Percentiles rank a stretch among this genome's conserved stretches.
These are phyloP conservation scores for Drosophila mayri DNA, from an alignment of 1,140 invertebrate species.

Conservation along the genomic window DNA sequence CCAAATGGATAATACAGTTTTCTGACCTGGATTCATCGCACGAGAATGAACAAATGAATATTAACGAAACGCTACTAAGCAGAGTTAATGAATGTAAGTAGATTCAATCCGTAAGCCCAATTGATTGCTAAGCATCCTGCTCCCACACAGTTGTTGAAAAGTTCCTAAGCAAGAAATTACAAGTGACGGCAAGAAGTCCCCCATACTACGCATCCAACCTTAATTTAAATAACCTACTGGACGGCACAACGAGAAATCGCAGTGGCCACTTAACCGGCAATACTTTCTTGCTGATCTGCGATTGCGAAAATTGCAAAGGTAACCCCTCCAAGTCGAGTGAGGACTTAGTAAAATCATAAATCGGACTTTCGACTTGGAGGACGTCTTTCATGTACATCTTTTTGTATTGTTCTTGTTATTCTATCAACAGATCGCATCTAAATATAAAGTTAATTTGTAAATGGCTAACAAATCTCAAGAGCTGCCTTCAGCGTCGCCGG, in stretches of 20 bases:
- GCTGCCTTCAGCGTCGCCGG: slow-evolving; percentile 37
- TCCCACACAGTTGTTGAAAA: slow-evolving; percentile 1
- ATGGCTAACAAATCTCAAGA: slow-evolving; percentile 56
- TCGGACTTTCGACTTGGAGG: background rate
- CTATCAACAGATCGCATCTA: slow-evolving; percentile 56
- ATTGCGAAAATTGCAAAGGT: slow-evolving; percentile 8
- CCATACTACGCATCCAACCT: slow-evolving; percentile 1
- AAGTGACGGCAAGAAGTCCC: too few relatives aligned
- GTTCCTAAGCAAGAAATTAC: background rate
- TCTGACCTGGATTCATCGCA: background rate
- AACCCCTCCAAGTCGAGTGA: background rate
- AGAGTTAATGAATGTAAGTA: slow-evolving; percentile 21
- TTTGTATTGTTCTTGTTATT: slow-evolving; percentile 33
- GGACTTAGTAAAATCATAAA: background rate
- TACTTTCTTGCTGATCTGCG: slow-evolving; percentile 5
- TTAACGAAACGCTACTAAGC: background rate
- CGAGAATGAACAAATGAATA: background rate
- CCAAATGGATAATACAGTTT: slow-evolving; percentile 1
- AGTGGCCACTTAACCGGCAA: slow-evolving; percentile 1
- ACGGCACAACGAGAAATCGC: background rate
- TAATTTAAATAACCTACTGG: background rate
- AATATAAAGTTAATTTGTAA: slow-evolving; percentile 55
- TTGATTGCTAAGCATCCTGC: background rate
- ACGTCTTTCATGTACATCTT: background rate
- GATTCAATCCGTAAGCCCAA: too few relatives aligned